phyloP scores from a whole-genome alignment of 2,888 invertebrate species.

The Tholera decimalis region DNA sequence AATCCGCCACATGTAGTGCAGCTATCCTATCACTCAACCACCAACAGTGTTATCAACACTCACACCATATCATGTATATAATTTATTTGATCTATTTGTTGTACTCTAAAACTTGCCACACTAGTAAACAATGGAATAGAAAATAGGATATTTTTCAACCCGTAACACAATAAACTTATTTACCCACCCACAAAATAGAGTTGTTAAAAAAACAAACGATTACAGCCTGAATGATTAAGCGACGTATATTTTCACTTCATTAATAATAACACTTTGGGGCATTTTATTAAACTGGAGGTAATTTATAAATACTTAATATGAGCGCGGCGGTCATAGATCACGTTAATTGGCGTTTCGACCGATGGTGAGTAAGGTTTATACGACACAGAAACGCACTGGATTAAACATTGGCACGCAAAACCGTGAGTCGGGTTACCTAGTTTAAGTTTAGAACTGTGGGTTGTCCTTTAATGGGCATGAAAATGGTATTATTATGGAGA shows the following conservation, averaged over 20 bases:
- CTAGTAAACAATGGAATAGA: too few relatives aligned
- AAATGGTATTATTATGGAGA: constrained; percentile 8
- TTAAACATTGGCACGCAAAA: constrained; percentile 80
- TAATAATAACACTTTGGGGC: constrained; percentile 86
- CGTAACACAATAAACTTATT: constrained; percentile 57
- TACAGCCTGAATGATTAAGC: constrained; percentile 81
- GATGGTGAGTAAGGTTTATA: constrained; percentile 79
- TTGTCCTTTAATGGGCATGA: constrained; percentile 28
- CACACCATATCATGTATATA: too few relatives aligned
- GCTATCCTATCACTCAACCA: too few relatives aligned
- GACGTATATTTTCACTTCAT: constrained; percentile 85
- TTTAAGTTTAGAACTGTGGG: constrained; percentile 40
- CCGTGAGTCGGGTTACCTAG: constrained; percentile 55
- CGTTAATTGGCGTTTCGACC: constrained; percentile 86
- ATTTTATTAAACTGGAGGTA: constrained; percentile 85
- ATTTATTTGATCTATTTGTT: too few relatives aligned
- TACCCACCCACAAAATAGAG: constrained; percentile 57
- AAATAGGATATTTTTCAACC: too few relatives aligned
- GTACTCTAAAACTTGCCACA: too few relatives aligned
- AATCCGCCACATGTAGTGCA: too few relatives aligned
- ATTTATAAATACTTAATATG: constrained; percentile 86
- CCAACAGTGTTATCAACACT: too few relatives aligned
- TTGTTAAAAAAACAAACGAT: constrained; percentile 65
- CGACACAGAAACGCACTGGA: constrained; percentile 75
- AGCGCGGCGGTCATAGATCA: constrained; percentile 85